A percentile compares a stretch with the other conserved stretches of the same genome.
These are phyloP conservation scores for Gonioctena quinquepunctata DNA, from an alignment of 1,140 invertebrate species.

Conservation along the genomic window DNA sequence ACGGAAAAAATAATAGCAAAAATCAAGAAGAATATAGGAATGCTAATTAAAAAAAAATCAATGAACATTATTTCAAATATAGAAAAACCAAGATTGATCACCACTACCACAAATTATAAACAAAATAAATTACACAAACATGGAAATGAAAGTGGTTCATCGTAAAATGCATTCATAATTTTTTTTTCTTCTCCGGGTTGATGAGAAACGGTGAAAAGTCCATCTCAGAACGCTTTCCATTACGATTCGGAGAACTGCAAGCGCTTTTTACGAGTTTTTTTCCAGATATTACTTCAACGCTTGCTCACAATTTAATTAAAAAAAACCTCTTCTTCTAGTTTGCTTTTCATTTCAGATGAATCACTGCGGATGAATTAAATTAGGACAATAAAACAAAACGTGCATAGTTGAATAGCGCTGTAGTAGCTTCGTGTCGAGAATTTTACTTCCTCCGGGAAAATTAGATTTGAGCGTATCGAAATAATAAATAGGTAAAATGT, in stretches of 20 bases:
- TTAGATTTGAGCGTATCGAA: neutral
- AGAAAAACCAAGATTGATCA: no score
- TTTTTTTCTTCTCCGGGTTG: conserved; percentile 1
- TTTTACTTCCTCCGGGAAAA: neutral
- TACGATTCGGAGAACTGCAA: neutral
- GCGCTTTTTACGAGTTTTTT: neutral
- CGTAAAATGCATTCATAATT: neutral
- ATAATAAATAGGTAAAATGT: neutral
- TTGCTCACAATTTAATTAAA: conserved; percentile 1
- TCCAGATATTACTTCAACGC: neutral
- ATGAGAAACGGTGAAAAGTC: conserved; percentile 4
- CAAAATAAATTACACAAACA: no score
- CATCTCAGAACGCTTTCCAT: neutral
- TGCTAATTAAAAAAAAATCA: no score
- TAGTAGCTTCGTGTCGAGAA: neutral
- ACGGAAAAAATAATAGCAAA: no score
- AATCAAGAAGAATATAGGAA: no score
- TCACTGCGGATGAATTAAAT: neutral
- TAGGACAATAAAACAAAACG: neutral
- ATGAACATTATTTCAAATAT: no score
- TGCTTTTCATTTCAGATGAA: neutral
- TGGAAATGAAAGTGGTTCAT: neutral
- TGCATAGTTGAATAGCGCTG: neutral
- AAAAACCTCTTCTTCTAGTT: neutral
- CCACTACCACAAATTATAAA: no score